Base-by-base conservation (phyloP, 2,797 vertebrate genomes). In the Podargus strigoides region DNA sequence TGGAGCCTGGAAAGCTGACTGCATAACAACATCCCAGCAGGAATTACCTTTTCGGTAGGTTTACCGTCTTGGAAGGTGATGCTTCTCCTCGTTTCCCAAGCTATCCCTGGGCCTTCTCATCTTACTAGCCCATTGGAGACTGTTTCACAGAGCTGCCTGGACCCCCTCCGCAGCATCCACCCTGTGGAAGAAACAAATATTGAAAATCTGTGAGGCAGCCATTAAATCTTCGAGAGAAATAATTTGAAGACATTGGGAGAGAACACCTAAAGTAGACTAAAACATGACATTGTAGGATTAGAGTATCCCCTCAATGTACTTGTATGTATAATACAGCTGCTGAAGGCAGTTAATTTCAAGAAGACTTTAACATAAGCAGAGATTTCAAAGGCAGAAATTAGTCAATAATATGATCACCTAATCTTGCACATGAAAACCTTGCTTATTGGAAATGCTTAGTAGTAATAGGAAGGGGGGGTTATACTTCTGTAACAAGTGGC, bases 151-250 rank as follows among this genome's bases (percentile, higher is more conserved):
- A 92, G 76, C 66, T 95, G 78, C 39, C 58, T 91, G 89, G 92
- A 94, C 69, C 36, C 46, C 59, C 73, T n/a, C 66, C 79, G 85
- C 62, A 95, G 83, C 66, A 91, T 91, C 47, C 88, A 88, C 58
- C 93, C 94, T 95, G 91, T 20, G 66, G 47, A 94, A 95, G 75
- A 94, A 96, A 94, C 68, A 94, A 41, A 94, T 46, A 85, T 60
- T 70, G 82, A 80, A 90, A 85, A 83, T 46, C 13, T 26, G 17
- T 67, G 68, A 63, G 39, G 24, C 24, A 67, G 36, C 10, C 73
- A 41, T 67, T 89, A 26, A 67, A 64, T 53, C 30, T 64, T 52
- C 32, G 60, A 47, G 27, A 80, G 21, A 56, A 14, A 32, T 34
- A 28, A 46, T 64, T 2, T 56, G 49, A 90, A 49, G 36, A 28